phyloP scores from a whole-genome alignment of 2,797 vertebrate genomes.

The Pangasius sanitwongsei region DNA sequence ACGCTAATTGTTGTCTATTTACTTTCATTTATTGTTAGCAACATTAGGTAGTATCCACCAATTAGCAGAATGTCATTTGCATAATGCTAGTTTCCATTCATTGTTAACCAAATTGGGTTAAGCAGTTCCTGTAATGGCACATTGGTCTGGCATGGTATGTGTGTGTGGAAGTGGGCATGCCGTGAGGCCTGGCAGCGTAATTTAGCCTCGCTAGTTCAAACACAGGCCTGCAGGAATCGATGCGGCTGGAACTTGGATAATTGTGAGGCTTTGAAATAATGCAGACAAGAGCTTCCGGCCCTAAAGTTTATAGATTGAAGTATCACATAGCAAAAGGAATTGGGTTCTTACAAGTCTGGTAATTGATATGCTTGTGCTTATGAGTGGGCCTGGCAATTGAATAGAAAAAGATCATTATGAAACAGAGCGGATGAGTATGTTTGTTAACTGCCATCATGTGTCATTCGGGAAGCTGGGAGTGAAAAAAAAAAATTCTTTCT shows the following conservation, averaged over 20 bases:
- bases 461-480: neutral
- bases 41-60: slow-evolving; percentile 28
- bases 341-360: slow-evolving; percentile 40
- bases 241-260: slow-evolving; percentile 66
- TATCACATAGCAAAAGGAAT: slow-evolving; percentile 50
- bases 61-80: slow-evolving; percentile 26
- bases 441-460: neutral
- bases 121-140: slow-evolving; percentile 12
- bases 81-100: slow-evolving; percentile 58
- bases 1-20: slow-evolving; percentile 17
- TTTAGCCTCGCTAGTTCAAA: slow-evolving; percentile 65
- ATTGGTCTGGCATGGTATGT: slow-evolving; percentile 13
- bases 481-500: neutral
- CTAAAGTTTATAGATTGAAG: slow-evolving; percentile 55
- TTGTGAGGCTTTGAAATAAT: slow-evolving; percentile 70
- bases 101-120: slow-evolving; percentile 43
- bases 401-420: slow-evolving; percentile 44
- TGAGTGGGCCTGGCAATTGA: slow-evolving; percentile 38
- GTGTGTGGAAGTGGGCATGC: slow-evolving; percentile 41
- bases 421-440: slow-evolving; percentile 18
- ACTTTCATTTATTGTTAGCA: slow-evolving; percentile 30
- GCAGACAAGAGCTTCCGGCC: slow-evolving; percentile 56
- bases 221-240: slow-evolving; percentile 69
- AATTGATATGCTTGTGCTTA: slow-evolving; percentile 58
- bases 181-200: slow-evolving; percentile 58